Percentiles rank a stretch among this genome's conserved stretches.
These are phyloP conservation scores for Cataglyphis altisquamis DNA, from an alignment of 2,888 invertebrate species.

Conservation along the genomic window DNA sequence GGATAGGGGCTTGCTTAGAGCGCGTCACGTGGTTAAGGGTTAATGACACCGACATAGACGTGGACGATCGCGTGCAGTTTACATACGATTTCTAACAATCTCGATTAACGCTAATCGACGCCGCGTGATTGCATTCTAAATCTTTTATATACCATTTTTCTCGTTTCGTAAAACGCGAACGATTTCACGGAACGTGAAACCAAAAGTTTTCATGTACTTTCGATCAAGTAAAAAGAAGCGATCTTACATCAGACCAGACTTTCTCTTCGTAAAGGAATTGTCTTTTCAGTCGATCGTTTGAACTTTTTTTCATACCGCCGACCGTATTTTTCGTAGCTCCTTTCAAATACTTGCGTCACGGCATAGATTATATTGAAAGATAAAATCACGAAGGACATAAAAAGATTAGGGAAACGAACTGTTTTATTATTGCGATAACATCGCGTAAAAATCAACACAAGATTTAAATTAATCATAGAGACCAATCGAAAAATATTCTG, in stretches of 20 bases:
- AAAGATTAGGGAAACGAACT: background rate
- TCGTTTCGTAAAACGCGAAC: background rate
- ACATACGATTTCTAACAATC: conserved; percentile 19
- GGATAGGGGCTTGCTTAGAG: background rate
- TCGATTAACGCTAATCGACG: conserved; percentile 12
- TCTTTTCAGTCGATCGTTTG: background rate
- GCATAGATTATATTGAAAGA: background rate
- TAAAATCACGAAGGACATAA: background rate
- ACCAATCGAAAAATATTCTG: background rate
- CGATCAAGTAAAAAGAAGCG: conserved; percentile 26
- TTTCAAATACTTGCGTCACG: conserved; percentile 15
- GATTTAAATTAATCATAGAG: background rate
- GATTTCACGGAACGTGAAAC: conserved; percentile 4
- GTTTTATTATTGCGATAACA: background rate
- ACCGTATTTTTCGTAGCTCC: background rate
- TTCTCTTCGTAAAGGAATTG: conserved; percentile 53
- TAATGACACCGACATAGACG: conserved; percentile 22
- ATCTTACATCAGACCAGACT: conserved; percentile 52
- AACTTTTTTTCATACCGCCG: background rate
- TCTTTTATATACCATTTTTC: conserved; percentile 1
- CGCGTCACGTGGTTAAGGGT: conserved; percentile 15
- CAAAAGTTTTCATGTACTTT: background rate
- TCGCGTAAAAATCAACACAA: background rate
- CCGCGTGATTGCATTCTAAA: conserved; percentile 15
- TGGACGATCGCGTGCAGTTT: conserved; percentile 38